Evolutionary conservation across 1,140 invertebrate species (phyloP).

Genomic region (Cydia fagiglandana): DNA sequence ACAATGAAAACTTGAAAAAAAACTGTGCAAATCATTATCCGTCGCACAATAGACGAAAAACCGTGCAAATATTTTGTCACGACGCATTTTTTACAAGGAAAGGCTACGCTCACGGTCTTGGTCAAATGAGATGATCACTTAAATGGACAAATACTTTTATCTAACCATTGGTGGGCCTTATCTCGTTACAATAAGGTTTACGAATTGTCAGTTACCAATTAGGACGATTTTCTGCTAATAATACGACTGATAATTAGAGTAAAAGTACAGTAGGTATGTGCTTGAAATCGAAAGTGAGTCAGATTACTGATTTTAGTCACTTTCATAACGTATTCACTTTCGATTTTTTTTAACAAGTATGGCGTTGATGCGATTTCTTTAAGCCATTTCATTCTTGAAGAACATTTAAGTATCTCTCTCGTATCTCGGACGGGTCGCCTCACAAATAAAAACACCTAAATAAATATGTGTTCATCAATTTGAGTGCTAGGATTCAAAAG

Average conservation of each 20-base stretch:
- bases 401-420: no score
- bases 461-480: no score
- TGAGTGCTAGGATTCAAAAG: no score
- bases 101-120: no score
- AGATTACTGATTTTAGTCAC: background rate
- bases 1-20: background rate
- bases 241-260: background rate
- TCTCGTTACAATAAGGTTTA: no score
- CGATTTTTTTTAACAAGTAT: background rate
- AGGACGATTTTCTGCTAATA: background rate
- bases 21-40: constrained; percentile 2
- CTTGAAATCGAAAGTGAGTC: background rate
- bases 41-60: constrained; percentile 5
- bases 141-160: no score
- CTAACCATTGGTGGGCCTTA: no score
- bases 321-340: background rate
- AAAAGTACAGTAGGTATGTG: background rate
- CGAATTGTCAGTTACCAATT: no score
- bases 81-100: background rate
- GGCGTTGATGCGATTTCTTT: background rate
- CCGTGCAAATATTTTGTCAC: background rate
- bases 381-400: background rate
- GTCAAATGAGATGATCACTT: no score
- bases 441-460: no score
- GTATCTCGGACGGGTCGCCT: no score